Base-by-base conservation (phyloP, 1,140 invertebrate species). In the Drosophila suzukii region DNA sequence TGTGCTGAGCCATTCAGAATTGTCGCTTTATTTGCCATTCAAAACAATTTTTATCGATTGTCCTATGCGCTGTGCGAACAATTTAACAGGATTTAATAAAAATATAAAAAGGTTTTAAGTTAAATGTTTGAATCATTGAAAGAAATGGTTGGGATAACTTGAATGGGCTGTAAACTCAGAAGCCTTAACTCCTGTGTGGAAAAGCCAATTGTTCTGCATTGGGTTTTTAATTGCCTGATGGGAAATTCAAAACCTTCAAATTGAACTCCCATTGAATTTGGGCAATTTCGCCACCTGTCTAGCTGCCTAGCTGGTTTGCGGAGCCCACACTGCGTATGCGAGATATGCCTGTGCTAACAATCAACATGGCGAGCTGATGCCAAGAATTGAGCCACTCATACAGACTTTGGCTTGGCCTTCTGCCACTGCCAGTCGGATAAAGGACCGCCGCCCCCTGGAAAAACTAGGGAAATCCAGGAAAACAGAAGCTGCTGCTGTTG, bases 21-120 rank as follows among this genome's bases (percentile, higher is more conserved):
- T 74, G 72, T 88, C 84, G 83, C 75, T 88, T 86, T 88, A 88
- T 88, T 86, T 80, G 75, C 75, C 71, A 83, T 80, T 88, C 79
- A 86, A 88, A 86, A 83, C 84, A 70, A 80, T 86, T 82, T 79
- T 59, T 53, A 86, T 83, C 83, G 83, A 88, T 83, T 83, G 63
- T n/a, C 30, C 57, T 38, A n/a, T 8, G 24, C 27, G 41, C 61
- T 73, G 39, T 13, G 67, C 27, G 17, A 12, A 24, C 27, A n/a
- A 15, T 58, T 53, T 54, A 62, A 62, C 49, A 46, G 44, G 36
- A 47, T 49, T 32, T 43, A 17, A 49, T 15, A 5, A 41, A 20
- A 49, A 17, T 63, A 41, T 41, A 15, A 17, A 24, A 15, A 15
- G 34, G 0, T 11, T 67, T 49, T 41, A 17, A 17, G 15, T 30